Conservation (phyloP, 2,113 vertebrate species). For the Electrona antarctica region DNA sequence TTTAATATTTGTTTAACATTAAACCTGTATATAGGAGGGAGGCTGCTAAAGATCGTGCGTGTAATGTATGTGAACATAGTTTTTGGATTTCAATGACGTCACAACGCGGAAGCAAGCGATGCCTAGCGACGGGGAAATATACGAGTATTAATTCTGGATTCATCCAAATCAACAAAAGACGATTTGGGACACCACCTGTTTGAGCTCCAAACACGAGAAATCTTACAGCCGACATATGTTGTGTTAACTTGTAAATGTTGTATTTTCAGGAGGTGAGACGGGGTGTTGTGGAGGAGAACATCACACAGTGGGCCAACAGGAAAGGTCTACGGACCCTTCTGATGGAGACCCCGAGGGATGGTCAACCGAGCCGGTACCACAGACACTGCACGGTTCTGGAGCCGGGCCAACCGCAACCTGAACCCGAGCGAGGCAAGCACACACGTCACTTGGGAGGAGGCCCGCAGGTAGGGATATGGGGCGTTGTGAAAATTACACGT, state of each 20-base stretch:
- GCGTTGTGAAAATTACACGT: too few species aligned
- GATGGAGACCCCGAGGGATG: conserved; percentile 7
- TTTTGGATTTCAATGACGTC: too few species aligned
- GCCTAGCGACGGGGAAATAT: too few species aligned
- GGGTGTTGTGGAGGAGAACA: conserved; percentile 36
- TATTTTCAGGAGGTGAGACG: conserved; percentile 36
- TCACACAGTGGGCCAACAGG: conserved; percentile 54
- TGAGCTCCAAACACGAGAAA: background rate
- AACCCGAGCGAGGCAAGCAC: conserved; percentile 2
- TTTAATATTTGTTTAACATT: too few species aligned
- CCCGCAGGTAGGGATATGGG: too few species aligned
- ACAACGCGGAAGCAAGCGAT: too few species aligned
- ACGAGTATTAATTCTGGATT: too few species aligned
- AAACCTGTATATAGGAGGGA: too few species aligned
- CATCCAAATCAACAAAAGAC: too few species aligned
- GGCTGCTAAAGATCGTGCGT: too few species aligned
- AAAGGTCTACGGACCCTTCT: conserved; percentile 54
- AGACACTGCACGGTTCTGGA: conserved; percentile 33
- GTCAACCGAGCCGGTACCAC: conserved; percentile 44
- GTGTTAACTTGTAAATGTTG: background rate
- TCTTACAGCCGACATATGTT: background rate
- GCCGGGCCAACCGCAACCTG: conserved; percentile 6
- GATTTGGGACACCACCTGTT: background rate
- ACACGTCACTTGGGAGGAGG: too few species aligned
- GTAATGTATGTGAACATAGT: too few species aligned